Evolutionary conservation across 2,113 vertebrate species (phyloP), one percentile per base, ranked within the genome.

Genomic region (Aphelocoma coerulescens): DNA sequence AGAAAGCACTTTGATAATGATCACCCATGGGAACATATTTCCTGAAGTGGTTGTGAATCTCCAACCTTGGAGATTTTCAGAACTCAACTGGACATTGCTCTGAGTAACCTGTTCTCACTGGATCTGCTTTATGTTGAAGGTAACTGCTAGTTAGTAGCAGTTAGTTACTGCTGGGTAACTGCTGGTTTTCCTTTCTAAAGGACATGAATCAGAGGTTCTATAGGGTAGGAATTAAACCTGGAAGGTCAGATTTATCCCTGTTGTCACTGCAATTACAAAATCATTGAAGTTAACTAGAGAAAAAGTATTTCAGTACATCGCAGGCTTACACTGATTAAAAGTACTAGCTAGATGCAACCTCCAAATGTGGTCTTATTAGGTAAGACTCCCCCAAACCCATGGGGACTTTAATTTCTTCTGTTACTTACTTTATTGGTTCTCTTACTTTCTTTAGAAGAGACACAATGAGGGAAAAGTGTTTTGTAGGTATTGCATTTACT

Each of bases 361-460:
- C 28, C n/a, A 32, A 67, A 54, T 20, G 5, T 27, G 12, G 5
- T 62, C 19, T 26, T 28, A 17, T 16, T 9, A 44, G 16, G 10
- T 10, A 51, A 78, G 11, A 4, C n/a, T 57, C 6, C 1, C 4
- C 8, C 10, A 18, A 14, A 0, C 19, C 30, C 16, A 0, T 23
- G 13, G 11, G 11, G 23, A 66, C 18, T 74, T 57, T 18, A 52
- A n/a, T n/a, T 73, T 91, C 26, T 63, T 22, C 10, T 57, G 5
- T 59, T 46, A 57, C n/a, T 43, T 24, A 46, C 26, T 59, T 81
- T 77, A 33, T 51, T 55, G 16, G 4, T 85, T 55, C 35, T 81
- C 9, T 49, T 74, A 11, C 24, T 78, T 48, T 74, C 44, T 89
- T 83, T 73, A 63, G 33, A 89, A 67, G 24, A 79, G 37, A 65